Base-by-base conservation (phyloP, 2,888 invertebrate species). In the Athetis lepigone region DNA sequence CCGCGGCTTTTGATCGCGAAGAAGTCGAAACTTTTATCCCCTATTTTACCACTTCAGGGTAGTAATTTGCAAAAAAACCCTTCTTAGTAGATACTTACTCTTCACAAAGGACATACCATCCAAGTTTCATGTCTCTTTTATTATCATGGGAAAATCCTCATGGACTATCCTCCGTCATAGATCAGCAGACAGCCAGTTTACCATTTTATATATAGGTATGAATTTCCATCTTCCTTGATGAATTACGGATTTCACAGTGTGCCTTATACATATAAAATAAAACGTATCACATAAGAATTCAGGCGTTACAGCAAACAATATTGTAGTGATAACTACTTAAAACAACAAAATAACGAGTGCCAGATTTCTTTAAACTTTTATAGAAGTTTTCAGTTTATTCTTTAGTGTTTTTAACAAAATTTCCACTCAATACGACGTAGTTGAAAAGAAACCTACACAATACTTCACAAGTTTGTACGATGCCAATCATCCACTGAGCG, bases 381-480 rank as follows among this genome's bases (percentile, higher is more conserved):
- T 13, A 16, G 13, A 39, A 27, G 2, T 42, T 8, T 11, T 18
- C 21, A 7, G 8, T 0, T 29, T 58, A 8, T 23, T 18, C 2
- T 18, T 33, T 42, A 2, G 13, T 8, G 7, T 21, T 42, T 9
- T n/a, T n/a, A n/a, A 18, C 21, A 29, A 40, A 62, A 40, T 25
- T 40, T 1, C 25, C 9, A 19, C 33, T 13, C 7, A 51, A 19
- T 43, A 27, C n/a, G 11, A 36, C 7, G 64, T 43, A 5, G 0
- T 27, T 51, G 6, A 9, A n/a, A 25, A 43, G 6, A 29, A 43
- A 21, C 0, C 23, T 11, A 23, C n/a, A 16, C 18, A 63, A 63
- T 43, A 23, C 8, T 45, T 33, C 2, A 13, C 4, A 45, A 54
- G 11, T 23, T 37, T 9, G 27, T n/a, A 43, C n/a, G 27, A 18